Conservation (phyloP, 2,888 invertebrate genomes). For the Eulithis prunata region DNA sequence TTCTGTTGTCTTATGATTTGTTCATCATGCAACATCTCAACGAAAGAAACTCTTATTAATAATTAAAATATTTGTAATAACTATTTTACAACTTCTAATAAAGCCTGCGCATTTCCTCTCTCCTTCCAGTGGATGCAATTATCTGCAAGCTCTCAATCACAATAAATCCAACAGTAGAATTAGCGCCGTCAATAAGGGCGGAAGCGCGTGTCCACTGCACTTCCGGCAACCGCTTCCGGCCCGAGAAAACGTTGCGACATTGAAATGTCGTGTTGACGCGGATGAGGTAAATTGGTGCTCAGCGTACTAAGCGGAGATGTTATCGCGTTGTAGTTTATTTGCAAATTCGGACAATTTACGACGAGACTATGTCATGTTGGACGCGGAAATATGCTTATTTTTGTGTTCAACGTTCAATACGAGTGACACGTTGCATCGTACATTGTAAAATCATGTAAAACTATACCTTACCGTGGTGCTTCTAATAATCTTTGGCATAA, state of each 20-base stretch:
- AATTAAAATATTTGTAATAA: no score
- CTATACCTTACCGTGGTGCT: background rate
- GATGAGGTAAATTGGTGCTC: conserved; percentile 15
- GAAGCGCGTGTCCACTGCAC: conserved; percentile 32
- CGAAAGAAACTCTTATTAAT: no score
- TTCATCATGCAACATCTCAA: no score
- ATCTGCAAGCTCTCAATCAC: conserved; percentile 31
- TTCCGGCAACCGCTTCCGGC: conserved; percentile 31
- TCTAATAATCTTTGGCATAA: background rate
- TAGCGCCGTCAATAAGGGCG: conserved; percentile 31
- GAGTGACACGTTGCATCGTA: background rate
- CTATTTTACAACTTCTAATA: conserved; percentile 16
- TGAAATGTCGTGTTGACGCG: conserved; percentile 25
- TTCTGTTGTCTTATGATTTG: no score
- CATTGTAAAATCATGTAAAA: background rate
- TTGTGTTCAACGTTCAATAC: background rate
- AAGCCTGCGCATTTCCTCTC: conserved; percentile 10
- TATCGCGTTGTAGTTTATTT: conserved; percentile 8
- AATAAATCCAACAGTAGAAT: conserved; percentile 32
- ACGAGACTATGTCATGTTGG: background rate
- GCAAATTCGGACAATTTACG: conserved; percentile 2
- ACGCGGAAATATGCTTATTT: background rate
- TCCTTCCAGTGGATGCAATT: conserved; percentile 13
- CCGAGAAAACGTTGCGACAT: conserved; percentile 30
- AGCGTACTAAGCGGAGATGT: conserved; percentile 8